Conservation (phyloP, 2,888 invertebrate species). For the Amiota communis region DNA sequence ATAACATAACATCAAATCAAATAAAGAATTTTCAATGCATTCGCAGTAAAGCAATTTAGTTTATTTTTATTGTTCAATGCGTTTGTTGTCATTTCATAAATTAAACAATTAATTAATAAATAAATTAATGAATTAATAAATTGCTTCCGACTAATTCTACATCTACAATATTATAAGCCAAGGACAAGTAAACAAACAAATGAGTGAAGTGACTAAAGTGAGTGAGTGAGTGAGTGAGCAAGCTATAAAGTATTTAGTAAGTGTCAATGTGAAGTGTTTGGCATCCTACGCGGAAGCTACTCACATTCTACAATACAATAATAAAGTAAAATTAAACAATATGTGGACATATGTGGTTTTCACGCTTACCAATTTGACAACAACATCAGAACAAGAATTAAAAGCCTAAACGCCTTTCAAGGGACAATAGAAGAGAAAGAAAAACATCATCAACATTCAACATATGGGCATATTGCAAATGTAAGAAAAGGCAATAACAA, state of each 20-base stretch:
- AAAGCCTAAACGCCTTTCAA: slow-evolving; percentile 13
- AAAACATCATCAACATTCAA: slow-evolving; percentile 45
- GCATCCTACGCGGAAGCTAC: too few relatives aligned
- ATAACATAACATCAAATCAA: too few relatives aligned
- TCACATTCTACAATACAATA: too few relatives aligned
- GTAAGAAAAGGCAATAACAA: slow-evolving; percentile 31
- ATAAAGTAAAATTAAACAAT: slow-evolving; percentile 29
- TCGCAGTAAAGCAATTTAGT: background rate
- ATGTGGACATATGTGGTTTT: slow-evolving; percentile 56
- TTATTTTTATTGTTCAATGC: background rate
- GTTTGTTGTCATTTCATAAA: slow-evolving; percentile 1
- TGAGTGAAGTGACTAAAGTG: too few relatives aligned
- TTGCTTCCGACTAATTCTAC: too few relatives aligned
- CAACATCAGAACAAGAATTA: slow-evolving; percentile 39
- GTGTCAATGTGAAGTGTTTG: too few relatives aligned
- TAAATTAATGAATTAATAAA: background rate
- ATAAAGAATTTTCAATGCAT: too few relatives aligned
- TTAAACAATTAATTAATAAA: slow-evolving; percentile 5
- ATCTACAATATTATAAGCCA: too few relatives aligned
- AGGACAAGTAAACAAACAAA: too few relatives aligned
- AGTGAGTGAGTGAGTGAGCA: too few relatives aligned
- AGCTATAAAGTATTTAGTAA: too few relatives aligned
- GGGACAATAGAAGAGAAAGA: slow-evolving; percentile 25
- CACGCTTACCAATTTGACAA: slow-evolving; percentile 57
- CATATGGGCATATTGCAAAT: slow-evolving; percentile 54